These are phyloP conservation scores for Bombus picipes DNA, from an alignment of 1,140 invertebrate genomes.

Conservation along the genomic window DNA sequence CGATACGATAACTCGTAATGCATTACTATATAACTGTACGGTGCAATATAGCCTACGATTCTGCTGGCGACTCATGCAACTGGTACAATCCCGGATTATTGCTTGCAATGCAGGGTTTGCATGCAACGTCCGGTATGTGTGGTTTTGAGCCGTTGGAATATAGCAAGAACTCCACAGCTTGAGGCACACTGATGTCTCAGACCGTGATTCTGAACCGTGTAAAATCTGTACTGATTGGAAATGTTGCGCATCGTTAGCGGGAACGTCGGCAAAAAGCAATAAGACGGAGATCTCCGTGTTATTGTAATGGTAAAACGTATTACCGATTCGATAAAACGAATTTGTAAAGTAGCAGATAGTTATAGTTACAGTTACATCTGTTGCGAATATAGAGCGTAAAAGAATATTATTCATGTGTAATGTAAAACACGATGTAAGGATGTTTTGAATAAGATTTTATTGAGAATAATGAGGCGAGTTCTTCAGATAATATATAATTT, in stretches of 20 bases:
- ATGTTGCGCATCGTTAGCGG: neutral
- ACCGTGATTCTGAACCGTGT: constrained; percentile 15
- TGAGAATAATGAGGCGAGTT: no score
- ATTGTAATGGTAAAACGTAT: neutral
- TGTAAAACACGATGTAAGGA: no score
- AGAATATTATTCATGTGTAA: no score
- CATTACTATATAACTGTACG: constrained; percentile 25
- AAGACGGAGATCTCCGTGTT: neutral
- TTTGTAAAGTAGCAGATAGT: no score
- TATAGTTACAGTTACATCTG: no score
- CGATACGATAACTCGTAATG: constrained; percentile 31
- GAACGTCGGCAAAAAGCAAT: constrained; percentile 9
- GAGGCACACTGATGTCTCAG: constrained; percentile 25
- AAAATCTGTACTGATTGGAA: constrained; percentile 10
- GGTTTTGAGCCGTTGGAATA: constrained; percentile 42
- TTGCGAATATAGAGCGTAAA: no score
- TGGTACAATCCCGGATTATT: constrained; percentile 57
- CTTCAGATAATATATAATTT: no score
- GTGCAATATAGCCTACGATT: constrained; percentile 37
- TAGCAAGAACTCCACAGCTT: constrained; percentile 36
- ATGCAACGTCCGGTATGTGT: constrained; percentile 46
- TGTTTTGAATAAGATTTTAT: no score
- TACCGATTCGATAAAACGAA: no score
- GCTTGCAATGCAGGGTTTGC: constrained; percentile 56
- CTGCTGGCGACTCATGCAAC: constrained; percentile 38